These are phyloP conservation scores for Cricetomys ansorgei DNA, from an alignment of 2,113 vertebrate genomes.

Conservation along the genomic window DNA sequence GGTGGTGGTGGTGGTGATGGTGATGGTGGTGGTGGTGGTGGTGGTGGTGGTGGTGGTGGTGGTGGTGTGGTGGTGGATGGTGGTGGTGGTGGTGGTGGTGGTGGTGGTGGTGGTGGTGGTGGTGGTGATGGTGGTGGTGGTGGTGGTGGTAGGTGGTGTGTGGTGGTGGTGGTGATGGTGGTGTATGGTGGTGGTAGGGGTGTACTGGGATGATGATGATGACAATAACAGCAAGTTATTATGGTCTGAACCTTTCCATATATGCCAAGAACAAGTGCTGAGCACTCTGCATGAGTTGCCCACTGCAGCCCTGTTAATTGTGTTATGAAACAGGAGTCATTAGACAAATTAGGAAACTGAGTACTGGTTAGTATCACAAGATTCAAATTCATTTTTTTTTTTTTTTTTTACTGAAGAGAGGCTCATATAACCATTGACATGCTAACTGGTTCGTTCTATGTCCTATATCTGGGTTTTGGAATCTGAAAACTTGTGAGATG, in stretches of 20 bases:
- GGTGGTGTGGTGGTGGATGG: too few relatives aligned
- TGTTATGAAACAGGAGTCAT: background rate
- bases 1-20: too few relatives aligned
- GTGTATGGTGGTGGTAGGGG: too few relatives aligned
- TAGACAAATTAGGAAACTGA: slow-evolving; percentile 1
- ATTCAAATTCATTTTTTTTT: fast-evolving
- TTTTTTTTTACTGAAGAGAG: background rate
- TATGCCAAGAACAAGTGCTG: too few relatives aligned
- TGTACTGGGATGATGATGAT: too few relatives aligned
- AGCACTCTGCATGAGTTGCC: background rate
- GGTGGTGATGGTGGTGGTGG: too few relatives aligned
- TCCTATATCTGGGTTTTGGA: background rate
- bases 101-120: too few relatives aligned
- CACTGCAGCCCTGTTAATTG: background rate
- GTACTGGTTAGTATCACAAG: background rate
- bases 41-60: too few relatives aligned
- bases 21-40: too few relatives aligned
- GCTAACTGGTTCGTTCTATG: background rate
- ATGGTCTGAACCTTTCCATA: background rate
- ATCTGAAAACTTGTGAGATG: background rate
- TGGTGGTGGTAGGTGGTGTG: too few relatives aligned
- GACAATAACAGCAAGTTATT: background rate
- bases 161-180: too few relatives aligned
- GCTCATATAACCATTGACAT: background rate
- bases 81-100: too few relatives aligned